These are phyloP conservation scores for Palythoa grandis DNA, from an alignment of 92 coral and sea anemone genomes.

Conservation along the genomic window DNA sequence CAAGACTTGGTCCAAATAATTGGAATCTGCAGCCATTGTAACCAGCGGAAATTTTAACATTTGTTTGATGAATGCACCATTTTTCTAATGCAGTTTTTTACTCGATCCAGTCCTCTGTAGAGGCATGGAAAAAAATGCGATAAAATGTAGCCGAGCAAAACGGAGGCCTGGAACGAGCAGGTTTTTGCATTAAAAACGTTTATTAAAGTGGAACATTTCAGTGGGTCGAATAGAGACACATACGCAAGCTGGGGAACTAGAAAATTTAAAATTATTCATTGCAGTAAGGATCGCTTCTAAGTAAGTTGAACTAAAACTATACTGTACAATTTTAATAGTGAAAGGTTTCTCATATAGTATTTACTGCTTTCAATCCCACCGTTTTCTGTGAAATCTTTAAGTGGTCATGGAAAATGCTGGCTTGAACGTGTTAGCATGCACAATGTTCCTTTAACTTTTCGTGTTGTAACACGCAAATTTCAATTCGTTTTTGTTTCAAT, in stretches of 20 bases:
- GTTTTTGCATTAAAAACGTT: too few species aligned
- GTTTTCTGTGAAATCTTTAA: neutral
- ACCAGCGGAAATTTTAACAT: neutral
- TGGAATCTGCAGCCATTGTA: neutral
- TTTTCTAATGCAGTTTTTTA: neutral
- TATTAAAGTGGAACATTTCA: too few species aligned
- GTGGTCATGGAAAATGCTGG: neutral
- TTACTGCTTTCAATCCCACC: neutral
- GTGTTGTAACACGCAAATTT: neutral
- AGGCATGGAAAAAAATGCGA: too few species aligned
- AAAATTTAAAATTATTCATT: neutral
- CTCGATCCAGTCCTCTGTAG: neutral
- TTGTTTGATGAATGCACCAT: neutral
- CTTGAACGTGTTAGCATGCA: neutral
- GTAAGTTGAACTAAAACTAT: neutral
- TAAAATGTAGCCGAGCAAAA: too few species aligned
- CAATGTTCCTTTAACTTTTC: neutral
- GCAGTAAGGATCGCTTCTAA: neutral
- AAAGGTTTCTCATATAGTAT: neutral
- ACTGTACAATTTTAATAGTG: neutral
- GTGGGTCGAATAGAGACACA: neutral
- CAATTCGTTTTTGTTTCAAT: neutral
- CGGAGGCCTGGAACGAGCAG: too few species aligned
- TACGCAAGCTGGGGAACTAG: neutral
- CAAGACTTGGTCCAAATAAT: neutral